Conservation (phyloP, 2,888 invertebrate genomes). For the Cerceris rybyensis region DNA sequence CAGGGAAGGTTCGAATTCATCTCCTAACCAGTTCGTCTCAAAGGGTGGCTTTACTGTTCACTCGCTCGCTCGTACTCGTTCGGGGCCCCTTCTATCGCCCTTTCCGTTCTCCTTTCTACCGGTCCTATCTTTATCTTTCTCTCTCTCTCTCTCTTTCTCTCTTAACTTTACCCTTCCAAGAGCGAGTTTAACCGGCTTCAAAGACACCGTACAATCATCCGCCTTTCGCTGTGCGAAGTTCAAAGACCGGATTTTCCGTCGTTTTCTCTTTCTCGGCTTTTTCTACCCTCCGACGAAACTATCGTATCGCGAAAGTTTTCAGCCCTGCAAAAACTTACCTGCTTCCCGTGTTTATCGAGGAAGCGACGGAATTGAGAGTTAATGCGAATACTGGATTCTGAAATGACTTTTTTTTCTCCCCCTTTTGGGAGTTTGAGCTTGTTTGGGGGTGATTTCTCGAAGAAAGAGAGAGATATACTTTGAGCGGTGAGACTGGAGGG, state of each 20-base stretch:
- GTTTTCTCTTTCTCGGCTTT: slow-evolving; percentile 17
- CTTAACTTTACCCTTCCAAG: slow-evolving; percentile 50
- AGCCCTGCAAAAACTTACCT: background rate
- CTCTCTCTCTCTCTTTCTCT: slow-evolving; percentile 4
- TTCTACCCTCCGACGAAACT: slow-evolving; percentile 7
- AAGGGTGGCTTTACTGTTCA: slow-evolving; percentile 67
- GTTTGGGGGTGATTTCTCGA: too few relatives aligned
- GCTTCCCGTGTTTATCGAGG: background rate
- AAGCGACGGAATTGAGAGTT: background rate
- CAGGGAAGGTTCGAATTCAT: slow-evolving; percentile 66
- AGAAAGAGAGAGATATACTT: too few relatives aligned
- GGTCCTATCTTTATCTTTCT: slow-evolving; percentile 3
- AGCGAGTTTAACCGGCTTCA: slow-evolving; percentile 63
- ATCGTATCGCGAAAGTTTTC: slow-evolving; percentile 9
- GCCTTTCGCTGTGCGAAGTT: slow-evolving; percentile 59
- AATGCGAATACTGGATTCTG: too few relatives aligned
- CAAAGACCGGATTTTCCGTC: slow-evolving; percentile 57
- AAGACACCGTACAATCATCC: slow-evolving; percentile 65
- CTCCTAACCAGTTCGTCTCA: slow-evolving; percentile 70
- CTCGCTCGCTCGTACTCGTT: slow-evolving; percentile 42
- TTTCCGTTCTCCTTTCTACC: slow-evolving; percentile 8
- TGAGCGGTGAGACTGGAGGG: too few relatives aligned
- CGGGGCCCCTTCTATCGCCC: slow-evolving; percentile 41
- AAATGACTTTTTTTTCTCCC: too few relatives aligned
- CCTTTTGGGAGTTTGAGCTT: too few relatives aligned